These are phyloP conservation scores for Trachemys scripta DNA, from an alignment of 2,113 vertebrate genomes.

Conservation along the genomic window DNA sequence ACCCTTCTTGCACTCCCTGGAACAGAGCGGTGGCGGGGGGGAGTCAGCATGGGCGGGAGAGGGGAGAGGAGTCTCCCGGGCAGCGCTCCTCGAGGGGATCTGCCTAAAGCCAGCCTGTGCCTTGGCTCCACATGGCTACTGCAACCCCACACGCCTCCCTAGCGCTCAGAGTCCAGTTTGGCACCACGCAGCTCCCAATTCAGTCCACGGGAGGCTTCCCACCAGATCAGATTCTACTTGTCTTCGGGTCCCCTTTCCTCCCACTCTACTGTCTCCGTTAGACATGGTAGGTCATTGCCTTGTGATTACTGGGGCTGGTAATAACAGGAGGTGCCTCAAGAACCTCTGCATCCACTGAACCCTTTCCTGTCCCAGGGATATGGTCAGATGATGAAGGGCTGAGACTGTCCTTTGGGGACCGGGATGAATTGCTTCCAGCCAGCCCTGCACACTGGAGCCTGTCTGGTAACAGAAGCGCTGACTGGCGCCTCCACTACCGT, in stretches of 20 bases:
- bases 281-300: neutral
- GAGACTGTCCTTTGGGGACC: neutral
- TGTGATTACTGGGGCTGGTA: neutral
- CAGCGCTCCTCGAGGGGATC: neutral
- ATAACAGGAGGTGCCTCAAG: neutral
- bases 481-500: neutral
- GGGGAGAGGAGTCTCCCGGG: neutral
- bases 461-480: neutral
- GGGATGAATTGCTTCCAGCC: neutral
- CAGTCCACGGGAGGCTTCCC: neutral
- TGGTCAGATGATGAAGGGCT: neutral
- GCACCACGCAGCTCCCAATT: neutral
- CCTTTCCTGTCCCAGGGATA: neutral
- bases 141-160: neutral
- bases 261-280: neutral
- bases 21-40: neutral
- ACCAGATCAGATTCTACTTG: neutral
- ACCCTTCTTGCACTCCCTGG: slow-evolving; percentile 78
- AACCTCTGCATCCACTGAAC: neutral
- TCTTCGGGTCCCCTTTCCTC: neutral
- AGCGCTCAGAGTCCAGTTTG: neutral
- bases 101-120: neutral
- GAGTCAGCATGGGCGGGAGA: neutral
- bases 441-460: neutral
- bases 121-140: neutral